These are phyloP conservation scores for Spheniscus mendiculus DNA, from an alignment of 2,113 vertebrate genomes.

Conservation along the genomic window DNA sequence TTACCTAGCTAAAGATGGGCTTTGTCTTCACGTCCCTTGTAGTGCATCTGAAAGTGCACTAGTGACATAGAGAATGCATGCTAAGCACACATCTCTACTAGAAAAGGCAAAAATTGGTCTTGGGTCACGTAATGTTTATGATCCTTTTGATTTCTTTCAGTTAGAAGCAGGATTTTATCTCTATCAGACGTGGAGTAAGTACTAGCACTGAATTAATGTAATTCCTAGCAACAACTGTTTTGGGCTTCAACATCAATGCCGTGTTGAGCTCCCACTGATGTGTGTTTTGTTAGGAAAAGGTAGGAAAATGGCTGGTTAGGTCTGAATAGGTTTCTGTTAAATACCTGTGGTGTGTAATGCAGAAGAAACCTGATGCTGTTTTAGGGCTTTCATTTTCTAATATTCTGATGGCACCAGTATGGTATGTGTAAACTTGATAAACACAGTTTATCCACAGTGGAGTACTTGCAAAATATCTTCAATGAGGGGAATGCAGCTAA, in stretches of 20 bases:
- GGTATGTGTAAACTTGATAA: background rate
- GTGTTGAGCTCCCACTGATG: background rate
- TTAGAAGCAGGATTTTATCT: background rate
- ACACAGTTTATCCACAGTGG: background rate
- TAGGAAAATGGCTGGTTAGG: background rate
- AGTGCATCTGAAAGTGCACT: background rate
- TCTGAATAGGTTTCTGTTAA: background rate
- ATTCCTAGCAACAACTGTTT: background rate
- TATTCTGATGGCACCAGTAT: background rate
- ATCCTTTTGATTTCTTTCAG: background rate
- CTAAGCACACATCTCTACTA: background rate
- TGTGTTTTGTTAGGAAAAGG: background rate
- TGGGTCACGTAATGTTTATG: background rate
- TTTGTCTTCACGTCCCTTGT: background rate
- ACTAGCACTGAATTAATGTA: background rate
- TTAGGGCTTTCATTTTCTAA: background rate
- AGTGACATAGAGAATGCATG: background rate
- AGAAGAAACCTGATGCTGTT: background rate
- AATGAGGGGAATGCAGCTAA: background rate
- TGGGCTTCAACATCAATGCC: background rate
- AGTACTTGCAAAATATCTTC: background rate
- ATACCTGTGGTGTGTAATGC: background rate
- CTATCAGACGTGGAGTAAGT: fast-evolving
- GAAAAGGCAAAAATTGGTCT: background rate
- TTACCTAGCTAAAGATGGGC: background rate